Evolutionary conservation across 2,888 invertebrate genomes (phyloP), one percentile per base, ranked within the genome.

Genomic region (Lottia gigantea): DNA sequence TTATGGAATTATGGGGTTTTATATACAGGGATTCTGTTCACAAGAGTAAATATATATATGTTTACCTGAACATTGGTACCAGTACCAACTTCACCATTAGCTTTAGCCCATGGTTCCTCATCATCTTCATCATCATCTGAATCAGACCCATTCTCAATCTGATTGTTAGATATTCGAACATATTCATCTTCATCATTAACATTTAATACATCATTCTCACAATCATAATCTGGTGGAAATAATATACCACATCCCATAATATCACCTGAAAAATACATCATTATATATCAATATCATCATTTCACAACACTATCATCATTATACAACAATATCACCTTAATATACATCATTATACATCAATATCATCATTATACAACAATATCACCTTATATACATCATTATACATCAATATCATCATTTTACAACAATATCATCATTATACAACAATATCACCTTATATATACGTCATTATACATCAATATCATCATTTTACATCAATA

Each of bases 161-260:
- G 80, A 4, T 77, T 71, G 23, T 84, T 83, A 26, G 79, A 75
- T 26, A 67, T 75, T 55, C 74, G 72, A 64, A 74, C 78, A 26
- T 64, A 74, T 47, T 80, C 82, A 65, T 86, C 83, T 7, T 77
- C 76, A 62, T 82, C 83, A 62, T 85, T 82, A 15, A 80, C 79
- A 23, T 81, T 79, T 31, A 76, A 74, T 47, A 83, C 83, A 72
- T 86, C 86, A 23, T 77, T 78, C 63, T 85, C 84, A 68, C 82
- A 82, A 72, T 84, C 85, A 73, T 87, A 88, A 74, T 87, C 87
- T 16, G 87, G 81, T 1, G 90, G 90, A 77, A 90, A 91, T 70
- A 90, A 85, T 66, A 91, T 90, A 46, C 91, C 91, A 86, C 91
- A 91, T 14, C 91, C 91, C 89, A 91, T 90, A n/a, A 89, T 86